Conservation (phyloP, 2,888 invertebrate genomes). For the Syritta pipiens region DNA sequence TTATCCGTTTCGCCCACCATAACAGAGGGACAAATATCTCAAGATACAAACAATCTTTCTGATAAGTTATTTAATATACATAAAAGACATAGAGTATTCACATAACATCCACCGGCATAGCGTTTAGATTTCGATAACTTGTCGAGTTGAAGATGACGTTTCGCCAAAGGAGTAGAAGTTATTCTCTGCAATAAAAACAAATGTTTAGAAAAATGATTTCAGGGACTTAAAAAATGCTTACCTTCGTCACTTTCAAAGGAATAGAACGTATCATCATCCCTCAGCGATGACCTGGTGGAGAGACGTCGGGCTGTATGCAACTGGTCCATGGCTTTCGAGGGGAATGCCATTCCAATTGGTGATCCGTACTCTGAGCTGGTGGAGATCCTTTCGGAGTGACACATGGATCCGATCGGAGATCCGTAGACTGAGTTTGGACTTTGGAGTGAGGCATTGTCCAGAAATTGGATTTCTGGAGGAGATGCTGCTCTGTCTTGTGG, state of each 20-base stretch:
- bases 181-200: slow-evolving; percentile 41
- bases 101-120: slow-evolving; percentile 8
- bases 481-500: background rate
- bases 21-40: too few species aligned
- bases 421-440: slow-evolving; percentile 74
- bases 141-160: slow-evolving; percentile 37
- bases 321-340: slow-evolving; percentile 67
- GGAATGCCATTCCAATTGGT: slow-evolving; percentile 72
- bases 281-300: slow-evolving; percentile 74
- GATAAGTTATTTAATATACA: slow-evolving; percentile 59
- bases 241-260: slow-evolving; percentile 79
- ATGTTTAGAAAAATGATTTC: background rate
- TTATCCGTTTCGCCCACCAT: background rate
- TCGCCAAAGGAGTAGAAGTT: slow-evolving; percentile 64
- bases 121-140: slow-evolving; percentile 53
- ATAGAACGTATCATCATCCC: slow-evolving; percentile 77
- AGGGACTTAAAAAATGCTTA: slow-evolving; percentile 42
- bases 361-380: slow-evolving; percentile 75
- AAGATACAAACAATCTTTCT: slow-evolving; percentile 20
- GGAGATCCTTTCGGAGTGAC: slow-evolving; percentile 73
- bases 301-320: slow-evolving; percentile 56
- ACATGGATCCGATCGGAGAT: slow-evolving; percentile 74
- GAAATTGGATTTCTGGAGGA: slow-evolving; percentile 22
- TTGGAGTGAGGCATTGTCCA: slow-evolving; percentile 40
- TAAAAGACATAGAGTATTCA: slow-evolving; percentile 38